Base-by-base conservation (phyloP, 2,888 invertebrate species). In the Hemithea aestivaria region DNA sequence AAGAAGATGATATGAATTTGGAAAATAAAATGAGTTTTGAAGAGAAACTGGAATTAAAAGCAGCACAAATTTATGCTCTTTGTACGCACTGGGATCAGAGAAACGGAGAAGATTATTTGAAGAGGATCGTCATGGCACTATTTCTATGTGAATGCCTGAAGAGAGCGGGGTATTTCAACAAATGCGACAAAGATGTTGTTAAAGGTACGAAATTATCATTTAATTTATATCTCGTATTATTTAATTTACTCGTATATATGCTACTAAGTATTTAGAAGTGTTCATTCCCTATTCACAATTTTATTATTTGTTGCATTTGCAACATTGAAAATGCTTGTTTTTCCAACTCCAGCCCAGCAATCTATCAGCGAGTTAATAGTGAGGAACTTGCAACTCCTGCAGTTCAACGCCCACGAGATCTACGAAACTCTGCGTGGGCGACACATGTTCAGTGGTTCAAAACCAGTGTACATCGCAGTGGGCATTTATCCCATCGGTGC, bases 351-450 rank as follows among this genome's bases (percentile, higher is more conserved):
- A 84, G 81, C 69, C 0, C 66, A 80, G 47, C 55, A 26, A 2
- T 60, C 67, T 2, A 66, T 94, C 10, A 91, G 89, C 6, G 90
- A 91, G 33, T 73, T 94, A 10, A 66, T 96, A 6, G 73, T 94
- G 6, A 90, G 90, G 23, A 89, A 94, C 56, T 82, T 95, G 6
- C 93, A 94, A 72, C 85, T 94, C 32, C 74, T 95, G 7, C 95
- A 95, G 66, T 96, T 95, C 71, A 96, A 96, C 66, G 95, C 95
- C 0, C 95, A 96, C 62, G 95, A 95, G 77, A 90, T 96, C 22
- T 92, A 90, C 54, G 93, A 94, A 62, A 92, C 91, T 0, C 61
- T 90, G 5, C 76, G 89, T 1, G 87, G 85, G 0, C 64, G 73
- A 1, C 87, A 89, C 38, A 88, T 88, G 55, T 88, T 79, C 57